These are phyloP conservation scores for Sepioteuthis lessoniana DNA, from an alignment of 2,888 invertebrate species.

Conservation along the genomic window DNA sequence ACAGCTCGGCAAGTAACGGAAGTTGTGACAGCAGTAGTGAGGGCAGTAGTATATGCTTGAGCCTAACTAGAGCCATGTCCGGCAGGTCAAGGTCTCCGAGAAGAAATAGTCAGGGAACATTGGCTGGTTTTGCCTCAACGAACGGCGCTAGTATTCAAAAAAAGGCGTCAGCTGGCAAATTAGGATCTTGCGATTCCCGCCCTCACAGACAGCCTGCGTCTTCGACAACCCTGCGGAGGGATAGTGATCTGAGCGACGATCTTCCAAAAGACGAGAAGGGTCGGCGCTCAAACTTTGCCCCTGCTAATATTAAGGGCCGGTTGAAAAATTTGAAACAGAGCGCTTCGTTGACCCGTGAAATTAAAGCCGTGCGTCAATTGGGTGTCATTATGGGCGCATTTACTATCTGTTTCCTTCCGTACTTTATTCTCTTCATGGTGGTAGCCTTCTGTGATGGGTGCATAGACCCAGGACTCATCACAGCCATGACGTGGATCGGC, in stretches of 20 bases:
- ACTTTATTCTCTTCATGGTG: conserved; percentile 79
- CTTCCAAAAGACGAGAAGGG: conserved; percentile 57
- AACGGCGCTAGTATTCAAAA: conserved; percentile 49
- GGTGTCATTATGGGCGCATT: conserved; percentile 80
- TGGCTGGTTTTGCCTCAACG: conserved; percentile 53
- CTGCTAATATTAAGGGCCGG: conserved; percentile 62
- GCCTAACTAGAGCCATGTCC: conserved; percentile 50
- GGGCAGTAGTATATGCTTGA: conserved; percentile 54
- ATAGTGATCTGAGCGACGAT: conserved; percentile 46
- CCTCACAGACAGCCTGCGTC: neutral
- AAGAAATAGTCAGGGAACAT: conserved; percentile 34
- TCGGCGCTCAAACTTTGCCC: conserved; percentile 55
- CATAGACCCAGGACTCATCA: conserved; percentile 75
- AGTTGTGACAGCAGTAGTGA: conserved; percentile 60
- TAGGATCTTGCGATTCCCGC: neutral
- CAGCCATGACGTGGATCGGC: conserved; percentile 77
- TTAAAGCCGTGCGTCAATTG: conserved; percentile 79
- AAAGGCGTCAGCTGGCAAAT: neutral
- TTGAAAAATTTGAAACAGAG: conserved; percentile 66
- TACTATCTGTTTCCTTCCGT: conserved; percentile 79
- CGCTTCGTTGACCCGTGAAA: conserved; percentile 71
- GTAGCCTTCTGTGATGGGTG: conserved; percentile 78
- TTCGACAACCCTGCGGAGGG: neutral
- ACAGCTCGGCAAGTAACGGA: conserved; percentile 33
- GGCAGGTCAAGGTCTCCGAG: neutral